Conservation (phyloP, 2,888 invertebrate genomes). For the Netelia virgata region DNA sequence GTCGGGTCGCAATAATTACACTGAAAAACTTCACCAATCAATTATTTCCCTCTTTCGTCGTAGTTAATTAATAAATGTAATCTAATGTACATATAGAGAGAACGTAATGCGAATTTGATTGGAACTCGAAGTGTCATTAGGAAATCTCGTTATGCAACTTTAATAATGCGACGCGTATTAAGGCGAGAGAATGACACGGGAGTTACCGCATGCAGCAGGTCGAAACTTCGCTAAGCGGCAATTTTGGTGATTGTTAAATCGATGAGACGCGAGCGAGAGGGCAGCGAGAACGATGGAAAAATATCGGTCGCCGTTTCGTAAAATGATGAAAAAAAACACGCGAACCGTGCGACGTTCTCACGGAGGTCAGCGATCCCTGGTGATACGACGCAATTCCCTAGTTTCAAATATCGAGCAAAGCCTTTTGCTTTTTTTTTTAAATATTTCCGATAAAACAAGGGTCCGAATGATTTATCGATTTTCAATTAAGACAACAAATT, state of each 20-base stretch:
- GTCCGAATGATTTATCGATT: not conserved
- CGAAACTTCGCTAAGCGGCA: constrained; percentile 35
- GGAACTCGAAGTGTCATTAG: constrained; percentile 5
- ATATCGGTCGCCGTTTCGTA: constrained; percentile 34
- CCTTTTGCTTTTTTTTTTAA: no score
- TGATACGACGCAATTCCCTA: not conserved
- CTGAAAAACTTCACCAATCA: not conserved
- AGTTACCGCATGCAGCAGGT: constrained; percentile 18
- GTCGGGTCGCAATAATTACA: no score
- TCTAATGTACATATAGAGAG: not conserved
- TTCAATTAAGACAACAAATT: not conserved
- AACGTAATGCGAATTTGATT: constrained; percentile 1
- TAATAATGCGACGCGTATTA: not conserved
- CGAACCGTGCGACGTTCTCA: constrained; percentile 2
- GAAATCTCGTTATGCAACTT: not conserved
- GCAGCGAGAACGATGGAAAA: not conserved
- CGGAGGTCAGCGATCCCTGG: not conserved
- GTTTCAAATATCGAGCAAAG: not conserved
- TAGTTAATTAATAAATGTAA: not conserved
- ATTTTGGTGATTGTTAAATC: constrained; percentile 66
- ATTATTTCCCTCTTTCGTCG: not conserved
- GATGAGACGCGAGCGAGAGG: constrained; percentile 37
- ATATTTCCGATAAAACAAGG: no score
- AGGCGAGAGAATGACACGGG: not conserved
- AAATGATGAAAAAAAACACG: not conserved